These are phyloP conservation scores for Teleiodes luculella DNA, from an alignment of 2,888 invertebrate genomes.

Conservation along the genomic window DNA sequence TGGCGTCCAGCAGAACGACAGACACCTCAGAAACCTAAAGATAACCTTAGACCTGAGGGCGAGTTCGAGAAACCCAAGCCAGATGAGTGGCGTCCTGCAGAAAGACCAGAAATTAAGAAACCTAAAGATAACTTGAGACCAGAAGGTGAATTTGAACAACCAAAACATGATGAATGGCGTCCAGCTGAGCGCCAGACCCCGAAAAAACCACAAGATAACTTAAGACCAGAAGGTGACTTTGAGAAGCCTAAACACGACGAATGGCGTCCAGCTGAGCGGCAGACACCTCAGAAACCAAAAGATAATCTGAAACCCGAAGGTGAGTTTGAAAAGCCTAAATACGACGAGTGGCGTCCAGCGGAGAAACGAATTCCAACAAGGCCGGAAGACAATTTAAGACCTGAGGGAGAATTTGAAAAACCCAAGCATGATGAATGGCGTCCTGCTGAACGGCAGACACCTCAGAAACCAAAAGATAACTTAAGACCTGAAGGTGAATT, in stretches of 20 bases:
- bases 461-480: slow-evolving; percentile 70
- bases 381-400: slow-evolving; percentile 55
- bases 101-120: slow-evolving; percentile 48
- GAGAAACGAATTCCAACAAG: slow-evolving; percentile 41
- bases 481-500: slow-evolving; percentile 80
- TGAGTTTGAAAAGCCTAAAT: slow-evolving; percentile 69
- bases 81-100: slow-evolving; percentile 59
- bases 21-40: slow-evolving; percentile 54
- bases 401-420: slow-evolving; percentile 70
- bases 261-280: slow-evolving; percentile 56
- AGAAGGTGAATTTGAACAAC: slow-evolving; percentile 76
- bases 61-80: slow-evolving; percentile 40
- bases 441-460: slow-evolving; percentile 48
- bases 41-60: slow-evolving; percentile 53
- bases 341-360: slow-evolving; percentile 55
- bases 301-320: slow-evolving; percentile 80
- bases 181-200: slow-evolving; percentile 60
- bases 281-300: slow-evolving; percentile 55
- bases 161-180: slow-evolving; percentile 42
- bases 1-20: slow-evolving; percentile 57
- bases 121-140: slow-evolving; percentile 71
- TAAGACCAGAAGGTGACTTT: slow-evolving; percentile 76
- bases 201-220: slow-evolving; percentile 52
- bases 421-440: slow-evolving; percentile 53
- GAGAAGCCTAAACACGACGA: slow-evolving; percentile 52